These are phyloP conservation scores for Cydia strobilella DNA, from an alignment of 1,140 invertebrate genomes.

Conservation along the genomic window DNA sequence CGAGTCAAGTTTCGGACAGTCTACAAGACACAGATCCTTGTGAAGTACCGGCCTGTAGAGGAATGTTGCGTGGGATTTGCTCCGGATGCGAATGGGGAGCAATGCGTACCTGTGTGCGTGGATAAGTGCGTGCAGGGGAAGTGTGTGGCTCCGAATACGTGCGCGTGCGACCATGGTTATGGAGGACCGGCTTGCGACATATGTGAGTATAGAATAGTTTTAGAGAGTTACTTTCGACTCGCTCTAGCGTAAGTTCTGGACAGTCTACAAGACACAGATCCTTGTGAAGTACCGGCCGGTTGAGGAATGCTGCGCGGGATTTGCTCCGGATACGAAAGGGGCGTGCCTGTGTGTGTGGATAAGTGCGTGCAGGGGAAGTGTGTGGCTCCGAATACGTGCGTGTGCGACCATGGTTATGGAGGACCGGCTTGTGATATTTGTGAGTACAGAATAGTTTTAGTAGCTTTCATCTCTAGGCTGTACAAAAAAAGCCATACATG, in stretches of 20 bases:
- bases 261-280: slow-evolving; percentile 82
- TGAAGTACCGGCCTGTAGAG: slow-evolving; percentile 87
- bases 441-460: slow-evolving; percentile 80
- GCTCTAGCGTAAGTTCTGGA: slow-evolving; percentile 40
- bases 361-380: slow-evolving; percentile 92
- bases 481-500: too few relatives aligned
- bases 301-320: slow-evolving; percentile 90
- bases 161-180: slow-evolving; percentile 92
- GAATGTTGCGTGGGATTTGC: slow-evolving; percentile 91
- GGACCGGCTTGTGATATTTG: slow-evolving; percentile 93
- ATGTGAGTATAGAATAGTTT: slow-evolving; percentile 84
- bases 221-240: background rate
- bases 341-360: slow-evolving; percentile 88
- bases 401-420: slow-evolving; percentile 93
- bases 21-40: slow-evolving; percentile 85
- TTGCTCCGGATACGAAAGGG: slow-evolving; percentile 82
- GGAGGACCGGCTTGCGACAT: slow-evolving; percentile 93
- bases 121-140: slow-evolving; percentile 90
- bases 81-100: slow-evolving; percentile 81
- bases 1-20: slow-evolving; percentile 87
- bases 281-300: slow-evolving; percentile 87
- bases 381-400: slow-evolving; percentile 90
- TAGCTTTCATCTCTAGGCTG: too few relatives aligned
- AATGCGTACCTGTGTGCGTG: slow-evolving; percentile 90
- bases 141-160: slow-evolving; percentile 91